Evolutionary conservation across 1,140 invertebrate species (phyloP), one percentile per base, ranked within the genome.

Genomic region (Lordiphosa mommai): DNA sequence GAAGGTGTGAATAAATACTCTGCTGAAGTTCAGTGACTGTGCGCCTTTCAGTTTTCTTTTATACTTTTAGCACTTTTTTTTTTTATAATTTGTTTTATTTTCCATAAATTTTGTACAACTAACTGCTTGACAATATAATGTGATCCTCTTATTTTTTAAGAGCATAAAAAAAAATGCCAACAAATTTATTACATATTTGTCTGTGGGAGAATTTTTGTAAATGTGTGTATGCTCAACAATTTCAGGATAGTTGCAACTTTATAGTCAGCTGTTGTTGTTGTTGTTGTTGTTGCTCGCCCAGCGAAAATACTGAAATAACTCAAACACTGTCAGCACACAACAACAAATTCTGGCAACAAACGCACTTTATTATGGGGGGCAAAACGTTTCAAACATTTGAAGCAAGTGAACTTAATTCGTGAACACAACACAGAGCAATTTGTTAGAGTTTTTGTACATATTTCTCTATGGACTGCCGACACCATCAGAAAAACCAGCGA

Each of bases 391-490:
- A 60, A 82, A 59, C 38, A 44, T 74, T 71, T 71, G 53, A 76
- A 67, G 66, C 60, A 69, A 76, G 65, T 73, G 71, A 57, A 76
- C 76, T 82, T 82, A 82, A 82, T 82, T 82, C 76, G 71, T 73
- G 65, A 66, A 58, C 55, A 69, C 30, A 69, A 49, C 57, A 64
- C 61, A 46, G 38, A 38, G 49, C 44, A 36, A 34, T 40, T 44
- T 50, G 51, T 36, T 43, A 27, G 33, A 29, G 17, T 61, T 38
- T 44, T 34, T 10, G 37, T 8, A 34, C 3, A 13, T 29, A 10
- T 17, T 30, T 9, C 30, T 41, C 29, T 16, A 27, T 37, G 17
- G 16, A 72, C 32, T 72, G 55, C 66, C 50, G 55, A 52, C 58
- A 46, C 34, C 46, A 50, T 46, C 53, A 44, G 12, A 27, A 34